Percentiles rank a stretch among this genome's conserved stretches.
Conservation (phyloP, 2,797 vertebrate species). For the Brachyrhaphis roseni region DNA sequence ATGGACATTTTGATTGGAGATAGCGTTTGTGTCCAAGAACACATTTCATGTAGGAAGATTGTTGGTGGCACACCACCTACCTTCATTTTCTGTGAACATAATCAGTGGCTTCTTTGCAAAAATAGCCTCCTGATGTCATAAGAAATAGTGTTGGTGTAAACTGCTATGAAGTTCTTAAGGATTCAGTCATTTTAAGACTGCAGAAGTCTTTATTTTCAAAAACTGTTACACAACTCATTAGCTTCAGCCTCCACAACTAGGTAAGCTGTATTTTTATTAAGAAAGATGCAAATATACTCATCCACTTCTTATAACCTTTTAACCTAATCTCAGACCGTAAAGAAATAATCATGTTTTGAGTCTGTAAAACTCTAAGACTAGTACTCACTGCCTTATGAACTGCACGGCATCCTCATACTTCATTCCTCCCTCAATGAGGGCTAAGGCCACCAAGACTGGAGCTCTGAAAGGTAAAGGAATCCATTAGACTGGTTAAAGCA, state of each 20-base stretch:
- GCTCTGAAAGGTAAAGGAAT: constrained; percentile 82
- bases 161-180: not conserved
- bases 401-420: constrained; percentile 99
- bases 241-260: not conserved
- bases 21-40: not conserved
- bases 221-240: not conserved
- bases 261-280: not conserved
- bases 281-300: not conserved
- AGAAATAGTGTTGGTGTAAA: not conserved
- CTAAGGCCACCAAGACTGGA: constrained; percentile 96
- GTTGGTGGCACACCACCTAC: not conserved
- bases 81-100: not conserved
- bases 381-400: constrained; percentile 98
- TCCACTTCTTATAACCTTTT: not conserved
- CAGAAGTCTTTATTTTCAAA: not conserved
- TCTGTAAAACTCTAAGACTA: not conserved
- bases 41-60: not conserved
- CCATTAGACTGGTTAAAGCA: constrained; percentile 39
- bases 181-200: not conserved
- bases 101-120: not conserved
- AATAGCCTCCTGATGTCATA: not conserved
- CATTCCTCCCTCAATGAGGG: constrained; percentile 97
- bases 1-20: not conserved
- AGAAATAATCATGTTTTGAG: not conserved
- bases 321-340: not conserved